Evolutionary conservation across 2,888 invertebrate genomes (phyloP).

Genomic region (Cyaniris semiargus): DNA sequence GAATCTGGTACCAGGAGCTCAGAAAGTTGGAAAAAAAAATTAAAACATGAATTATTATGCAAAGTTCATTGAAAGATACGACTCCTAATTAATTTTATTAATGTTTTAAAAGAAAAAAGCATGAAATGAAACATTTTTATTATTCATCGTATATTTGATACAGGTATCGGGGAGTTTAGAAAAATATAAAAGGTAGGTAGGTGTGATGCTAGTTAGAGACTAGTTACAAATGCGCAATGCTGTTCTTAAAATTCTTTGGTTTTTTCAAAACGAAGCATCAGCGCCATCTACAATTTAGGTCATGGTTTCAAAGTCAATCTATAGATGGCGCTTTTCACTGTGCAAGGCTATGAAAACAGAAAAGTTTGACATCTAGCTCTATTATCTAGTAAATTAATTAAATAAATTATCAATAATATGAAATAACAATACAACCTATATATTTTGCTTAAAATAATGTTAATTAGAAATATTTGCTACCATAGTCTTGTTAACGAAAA

Average conservation of each 20-base stretch:
- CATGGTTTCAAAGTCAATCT: not conserved
- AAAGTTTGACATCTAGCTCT: constrained; percentile 6
- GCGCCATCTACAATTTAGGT: constrained; percentile 5
- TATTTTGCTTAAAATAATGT: constrained; percentile 21
- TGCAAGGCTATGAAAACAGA: constrained; percentile 7
- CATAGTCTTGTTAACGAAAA: not conserved
- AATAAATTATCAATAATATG: constrained; percentile 30
- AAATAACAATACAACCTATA: constrained; percentile 31
- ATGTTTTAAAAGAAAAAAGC: not conserved
- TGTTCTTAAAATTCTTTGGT: constrained; percentile 1
- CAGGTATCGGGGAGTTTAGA: constrained; percentile 35
- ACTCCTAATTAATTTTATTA: no score
- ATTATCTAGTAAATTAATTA: constrained; percentile 5
- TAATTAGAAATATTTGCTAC: constrained; percentile 10
- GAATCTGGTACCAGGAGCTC: not conserved
- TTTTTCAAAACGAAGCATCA: not conserved
- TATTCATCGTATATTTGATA: constrained; percentile 55
- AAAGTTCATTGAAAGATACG: no score
- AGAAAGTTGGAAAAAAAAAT: not conserved
- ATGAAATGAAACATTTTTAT: constrained; percentile 58
- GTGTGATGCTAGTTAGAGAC: constrained; percentile 52
- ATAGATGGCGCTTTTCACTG: constrained; percentile 6
- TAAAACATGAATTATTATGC: no score
- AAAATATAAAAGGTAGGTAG: constrained; percentile 58
- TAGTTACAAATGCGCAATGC: not conserved